Percentiles rank a stretch among this genome's conserved stretches.
Conservation (phyloP, 2,888 invertebrate genomes). For the Zele albiditarsus region DNA sequence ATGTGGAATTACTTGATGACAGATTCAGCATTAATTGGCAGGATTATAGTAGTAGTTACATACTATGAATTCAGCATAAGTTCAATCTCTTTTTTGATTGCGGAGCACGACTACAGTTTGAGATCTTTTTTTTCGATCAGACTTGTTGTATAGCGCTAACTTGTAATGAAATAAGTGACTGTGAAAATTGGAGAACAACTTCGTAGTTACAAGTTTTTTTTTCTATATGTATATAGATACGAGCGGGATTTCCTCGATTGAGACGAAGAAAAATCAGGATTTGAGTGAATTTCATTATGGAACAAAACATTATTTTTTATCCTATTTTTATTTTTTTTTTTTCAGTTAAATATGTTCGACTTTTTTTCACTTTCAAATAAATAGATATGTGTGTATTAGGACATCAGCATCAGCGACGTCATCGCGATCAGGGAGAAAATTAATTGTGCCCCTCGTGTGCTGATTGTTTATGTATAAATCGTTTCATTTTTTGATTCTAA, state of each 20-base stretch:
- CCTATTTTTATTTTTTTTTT: background rate
- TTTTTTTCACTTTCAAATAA: background rate
- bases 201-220: background rate
- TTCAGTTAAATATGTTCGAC: background rate
- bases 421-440: slow-evolving; percentile 13
- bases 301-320: background rate
- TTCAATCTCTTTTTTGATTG: no score
- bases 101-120: no score
- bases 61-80: no score
- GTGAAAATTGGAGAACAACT: background rate
- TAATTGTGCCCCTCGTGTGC: background rate
- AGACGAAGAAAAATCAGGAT: background rate
- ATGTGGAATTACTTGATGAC: background rate
- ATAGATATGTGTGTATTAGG: background rate
- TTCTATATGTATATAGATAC: background rate
- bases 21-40: background rate
- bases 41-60: background rate
- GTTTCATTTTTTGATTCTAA: slow-evolving; percentile 7
- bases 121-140: no score
- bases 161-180: no score
- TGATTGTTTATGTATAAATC: background rate
- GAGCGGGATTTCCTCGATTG: background rate
- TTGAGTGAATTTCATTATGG: background rate
- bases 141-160: no score
- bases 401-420: background rate